Base-by-base conservation (phyloP, 1,140 invertebrate genomes). In the Aphis craccivora region DNA sequence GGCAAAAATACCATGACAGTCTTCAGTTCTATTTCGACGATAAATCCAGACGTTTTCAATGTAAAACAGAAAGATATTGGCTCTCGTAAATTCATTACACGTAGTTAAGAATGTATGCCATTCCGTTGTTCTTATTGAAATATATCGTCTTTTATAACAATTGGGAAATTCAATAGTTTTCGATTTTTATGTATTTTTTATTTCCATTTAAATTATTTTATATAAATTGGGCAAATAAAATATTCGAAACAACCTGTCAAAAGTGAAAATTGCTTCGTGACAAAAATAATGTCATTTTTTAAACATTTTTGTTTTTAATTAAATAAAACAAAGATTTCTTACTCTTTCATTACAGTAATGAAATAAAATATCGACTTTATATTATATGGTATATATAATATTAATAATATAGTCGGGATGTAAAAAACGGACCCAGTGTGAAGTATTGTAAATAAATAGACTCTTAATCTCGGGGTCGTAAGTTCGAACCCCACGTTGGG, bases 1-100 rank as follows among this genome's bases (percentile, higher is more conserved):
- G 87, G 87, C 87, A 89, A 89, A 89, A 89, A n/a, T 48, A 88
- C 86, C 18, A 45, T 14, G 84, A 87, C 84, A 18, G 40, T 45
- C 23, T 86, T 43, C 30, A 20, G 20, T 45, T 87, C 30, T n/a
- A 30, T 37, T 88, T 51, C 20, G n/a, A 51, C 87, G 87, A 53
- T 89, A 89, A 89, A 89, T 53, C 37, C 48, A 37, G 51, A 53
- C 87, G 20, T n/a, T 89, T 53, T 20, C 5, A 89, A 53, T 89
- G 30, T 22, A 8, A 53, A 22, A 23, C n/a, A 45, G 20, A 51
- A 51, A 1, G 48, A 53, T 53, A 53, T 89, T 37, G 87, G 48
- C 45, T 53, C 30, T 89, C 22, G n/a, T 89, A 89, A 89, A 53
- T 53, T 7, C 48, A 53, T 89, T 53, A 53, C 45, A n/a, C 2